Evolutionary conservation across 1,140 invertebrate genomes (phyloP).

Genomic region (Drosophila lacertosa): DNA sequence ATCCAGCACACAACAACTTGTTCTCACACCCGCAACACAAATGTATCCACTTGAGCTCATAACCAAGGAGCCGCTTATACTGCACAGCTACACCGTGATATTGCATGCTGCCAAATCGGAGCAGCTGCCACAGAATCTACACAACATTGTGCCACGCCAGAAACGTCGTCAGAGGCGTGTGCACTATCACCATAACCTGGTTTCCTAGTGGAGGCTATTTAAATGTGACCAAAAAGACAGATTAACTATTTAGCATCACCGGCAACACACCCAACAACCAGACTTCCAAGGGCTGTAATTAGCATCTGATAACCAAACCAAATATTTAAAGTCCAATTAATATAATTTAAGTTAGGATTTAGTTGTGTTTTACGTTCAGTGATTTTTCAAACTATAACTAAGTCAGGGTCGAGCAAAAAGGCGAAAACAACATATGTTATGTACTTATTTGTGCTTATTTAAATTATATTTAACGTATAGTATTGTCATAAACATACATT

Average conservation of each 20-base stretch:
- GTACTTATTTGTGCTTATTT: conserved; percentile 66
- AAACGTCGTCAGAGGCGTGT: conserved; percentile 63
- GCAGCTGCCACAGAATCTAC: conserved; percentile 24
- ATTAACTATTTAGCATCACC: conserved; percentile 21
- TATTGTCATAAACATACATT: conserved; percentile 62
- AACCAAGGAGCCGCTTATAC: conserved; percentile 36
- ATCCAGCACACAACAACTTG: conserved; percentile 48
- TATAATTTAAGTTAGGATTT: conserved; percentile 80
- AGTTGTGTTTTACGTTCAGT: conserved; percentile 61
- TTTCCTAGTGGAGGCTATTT: conserved; percentile 66
- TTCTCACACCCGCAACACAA: conserved; percentile 47
- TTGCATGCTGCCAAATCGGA: conserved; percentile 48
- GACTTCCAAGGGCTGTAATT: conserved; percentile 79
- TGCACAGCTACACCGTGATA: conserved; percentile 74
- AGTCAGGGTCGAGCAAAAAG: conserved; percentile 37
- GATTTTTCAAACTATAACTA: conserved; percentile 55
- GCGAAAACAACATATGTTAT: conserved; percentile 50
- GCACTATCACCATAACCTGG: conserved; percentile 72
- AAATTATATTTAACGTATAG: conserved; percentile 62
- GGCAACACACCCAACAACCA: conserved; percentile 40
- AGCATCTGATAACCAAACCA: conserved; percentile 78
- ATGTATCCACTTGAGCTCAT: conserved; percentile 26
- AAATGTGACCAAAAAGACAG: conserved; percentile 27
- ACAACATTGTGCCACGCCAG: conserved; percentile 15
- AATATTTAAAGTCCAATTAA: conserved; percentile 73